These are phyloP conservation scores for Catocala nupta DNA, from an alignment of 2,888 invertebrate species.

Conservation along the genomic window DNA sequence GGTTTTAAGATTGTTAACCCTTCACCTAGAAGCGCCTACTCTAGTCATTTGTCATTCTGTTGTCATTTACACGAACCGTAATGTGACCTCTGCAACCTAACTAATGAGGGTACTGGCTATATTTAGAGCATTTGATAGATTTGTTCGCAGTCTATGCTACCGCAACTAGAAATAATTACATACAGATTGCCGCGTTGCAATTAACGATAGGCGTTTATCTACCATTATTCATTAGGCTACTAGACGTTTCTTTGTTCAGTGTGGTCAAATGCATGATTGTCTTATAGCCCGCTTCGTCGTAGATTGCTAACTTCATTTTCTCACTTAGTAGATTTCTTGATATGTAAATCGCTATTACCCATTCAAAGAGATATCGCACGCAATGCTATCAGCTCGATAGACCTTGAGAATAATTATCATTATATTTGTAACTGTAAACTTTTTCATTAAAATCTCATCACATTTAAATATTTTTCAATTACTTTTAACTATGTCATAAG, in stretches of 20 bases:
- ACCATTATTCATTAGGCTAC: neutral
- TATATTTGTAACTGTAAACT: too few species aligned
- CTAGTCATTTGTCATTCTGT: neutral
- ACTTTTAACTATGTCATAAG: too few species aligned
- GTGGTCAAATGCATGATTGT: too few species aligned
- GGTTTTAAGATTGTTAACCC: constrained; percentile 3
- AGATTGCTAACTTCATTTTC: neutral
- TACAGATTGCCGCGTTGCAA: too few species aligned
- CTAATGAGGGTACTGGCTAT: neutral
- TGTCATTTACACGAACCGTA: constrained; percentile 1
- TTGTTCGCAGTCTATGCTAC: neutral
- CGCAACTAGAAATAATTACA: too few species aligned
- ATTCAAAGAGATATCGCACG: constrained; percentile 1
- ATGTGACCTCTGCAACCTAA: neutral
- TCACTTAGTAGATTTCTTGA: neutral
- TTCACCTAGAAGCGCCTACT: constrained; percentile 3
- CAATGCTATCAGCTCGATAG: neutral
- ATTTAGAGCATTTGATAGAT: neutral
- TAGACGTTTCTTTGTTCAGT: too few species aligned
- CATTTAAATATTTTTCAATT: too few species aligned
- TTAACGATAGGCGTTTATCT: neutral
- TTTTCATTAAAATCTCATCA: too few species aligned
- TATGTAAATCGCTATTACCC: neutral
- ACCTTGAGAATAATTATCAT: neutral
- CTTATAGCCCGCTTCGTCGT: too few species aligned